Evolutionary conservation across 1,140 invertebrate species (phyloP), one percentile per base, ranked within the genome.

Genomic region (Anastrepha ludens): DNA sequence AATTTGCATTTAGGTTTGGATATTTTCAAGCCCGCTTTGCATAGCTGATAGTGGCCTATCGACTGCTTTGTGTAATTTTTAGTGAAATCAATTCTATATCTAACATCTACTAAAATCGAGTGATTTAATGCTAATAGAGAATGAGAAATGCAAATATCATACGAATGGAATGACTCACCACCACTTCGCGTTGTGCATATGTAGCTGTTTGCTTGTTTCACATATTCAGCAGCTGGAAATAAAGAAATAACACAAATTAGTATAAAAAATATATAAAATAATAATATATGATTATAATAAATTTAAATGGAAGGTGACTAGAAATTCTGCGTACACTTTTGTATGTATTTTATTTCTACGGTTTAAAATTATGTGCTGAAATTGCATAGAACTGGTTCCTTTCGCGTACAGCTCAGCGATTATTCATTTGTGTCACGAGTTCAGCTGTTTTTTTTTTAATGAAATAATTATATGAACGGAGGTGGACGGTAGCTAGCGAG

Each of bases 101-200:
- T 11, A 81, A 81, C 50, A 81, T 81, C 47, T 29, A 55, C 55
- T 81, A 20, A 47, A 81, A 81, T 50, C 47, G n/a, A 81, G 55
- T 55, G 13, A 47, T 74, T 29, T 11, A 74, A 74, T 74, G 74
- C n/a, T 58, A 55, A 55, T 55, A 29, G 74, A 13, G 50, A 20
- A 20, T 81, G 74, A 41, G 44, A 55, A 55, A 74, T 74, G 67
- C 41, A 74, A 74, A 74, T 74, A 44, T 74, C 3, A 74, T 41
- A 17, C 67, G 39, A 3, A 7, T 74, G 44, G 47, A n/a, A 74
- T 74, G 67, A 74, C 67, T 74, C 67, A 74, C 67, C 67, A n/a
- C 44, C 8, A 15, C 11, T 17, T 44, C 4, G 67, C 67, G 39
- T 0, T 15, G 41, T 65, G 64, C 11, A 41, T 62, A n/a, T n/a